Percentiles rank a stretch among this genome's conserved stretches.
phyloP scores from a whole-genome alignment of 2,797 vertebrate genomes.

The Sebastes itinus region DNA sequence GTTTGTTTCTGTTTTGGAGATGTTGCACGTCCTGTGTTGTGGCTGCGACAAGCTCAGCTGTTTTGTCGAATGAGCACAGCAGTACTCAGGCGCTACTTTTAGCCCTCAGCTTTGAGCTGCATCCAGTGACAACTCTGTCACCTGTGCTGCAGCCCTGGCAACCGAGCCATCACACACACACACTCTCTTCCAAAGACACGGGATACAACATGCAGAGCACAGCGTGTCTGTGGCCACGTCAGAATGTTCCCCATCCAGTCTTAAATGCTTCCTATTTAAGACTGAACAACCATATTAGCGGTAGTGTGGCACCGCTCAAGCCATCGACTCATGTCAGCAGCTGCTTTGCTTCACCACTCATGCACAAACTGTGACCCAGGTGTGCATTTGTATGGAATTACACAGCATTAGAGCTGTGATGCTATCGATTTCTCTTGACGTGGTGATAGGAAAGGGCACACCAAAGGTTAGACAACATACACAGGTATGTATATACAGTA shows the following conservation, averaged over 20 bases:
- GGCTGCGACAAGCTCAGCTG: conserved; percentile 75
- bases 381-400: background rate
- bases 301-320: conserved; percentile 12
- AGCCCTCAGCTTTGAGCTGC: conserved; percentile 64
- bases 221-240: conserved; percentile 37
- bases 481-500: background rate
- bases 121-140: conserved; percentile 71
- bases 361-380: conserved; percentile 41
- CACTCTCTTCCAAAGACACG: conserved; percentile 44
- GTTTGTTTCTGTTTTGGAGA: conserved; percentile 71
- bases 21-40: conserved; percentile 67
- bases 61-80: conserved; percentile 66
- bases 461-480: background rate
- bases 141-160: conserved; percentile 63
- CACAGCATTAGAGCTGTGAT: background rate
- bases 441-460: background rate
- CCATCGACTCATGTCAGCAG: conserved; percentile 27
- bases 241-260: conserved; percentile 16
- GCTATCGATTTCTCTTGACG: background rate
- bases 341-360: conserved; percentile 37
- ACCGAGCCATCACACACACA: conserved; percentile 61
- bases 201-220: conserved; percentile 20
- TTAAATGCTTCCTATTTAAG: conserved; percentile 23
- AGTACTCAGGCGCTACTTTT: conserved; percentile 72
- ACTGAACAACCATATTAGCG: conserved; percentile 12